Percentiles rank a stretch among this genome's conserved stretches.
Conservation (phyloP, 2,888 invertebrate species). For the Trachelus tabidus region DNA sequence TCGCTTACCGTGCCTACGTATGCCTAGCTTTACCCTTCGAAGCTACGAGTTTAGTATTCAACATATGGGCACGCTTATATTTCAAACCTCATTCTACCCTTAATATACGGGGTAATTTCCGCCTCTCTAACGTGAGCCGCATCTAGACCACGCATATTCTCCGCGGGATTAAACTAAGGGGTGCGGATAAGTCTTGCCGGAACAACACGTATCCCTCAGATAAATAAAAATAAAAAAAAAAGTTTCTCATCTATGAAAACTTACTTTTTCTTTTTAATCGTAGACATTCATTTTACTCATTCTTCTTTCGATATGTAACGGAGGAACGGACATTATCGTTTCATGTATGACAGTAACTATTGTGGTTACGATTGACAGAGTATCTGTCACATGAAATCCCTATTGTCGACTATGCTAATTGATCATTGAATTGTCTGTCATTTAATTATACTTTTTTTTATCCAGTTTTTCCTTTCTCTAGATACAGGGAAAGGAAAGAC, state of each 20-base stretch:
- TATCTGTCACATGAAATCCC: no score
- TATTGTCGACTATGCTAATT: no score
- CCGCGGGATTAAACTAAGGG: background rate
- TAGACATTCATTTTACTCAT: background rate
- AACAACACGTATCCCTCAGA: background rate
- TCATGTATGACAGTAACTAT: background rate
- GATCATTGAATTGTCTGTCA: no score
- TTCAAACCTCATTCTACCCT: slow-evolving; percentile 30
- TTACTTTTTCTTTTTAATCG: background rate
- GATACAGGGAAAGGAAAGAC: no score
- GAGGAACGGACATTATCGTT: background rate
- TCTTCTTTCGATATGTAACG: background rate
- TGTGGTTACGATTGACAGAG: no score
- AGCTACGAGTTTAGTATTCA: slow-evolving; percentile 2
- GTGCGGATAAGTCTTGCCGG: background rate
- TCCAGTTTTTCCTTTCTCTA: no score
- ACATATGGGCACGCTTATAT: slow-evolving; percentile 4
- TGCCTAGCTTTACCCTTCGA: background rate
- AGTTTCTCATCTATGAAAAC: background rate
- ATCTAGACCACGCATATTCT: slow-evolving; percentile 13
- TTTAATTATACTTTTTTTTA: no score
- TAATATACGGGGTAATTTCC: slow-evolving; percentile 34
- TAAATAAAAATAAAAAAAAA: background rate
- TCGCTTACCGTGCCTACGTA: background rate
- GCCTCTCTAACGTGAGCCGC: slow-evolving; percentile 28